These are phyloP conservation scores for Prietella phreatophila DNA, from an alignment of 2,113 vertebrate genomes.

Conservation along the genomic window DNA sequence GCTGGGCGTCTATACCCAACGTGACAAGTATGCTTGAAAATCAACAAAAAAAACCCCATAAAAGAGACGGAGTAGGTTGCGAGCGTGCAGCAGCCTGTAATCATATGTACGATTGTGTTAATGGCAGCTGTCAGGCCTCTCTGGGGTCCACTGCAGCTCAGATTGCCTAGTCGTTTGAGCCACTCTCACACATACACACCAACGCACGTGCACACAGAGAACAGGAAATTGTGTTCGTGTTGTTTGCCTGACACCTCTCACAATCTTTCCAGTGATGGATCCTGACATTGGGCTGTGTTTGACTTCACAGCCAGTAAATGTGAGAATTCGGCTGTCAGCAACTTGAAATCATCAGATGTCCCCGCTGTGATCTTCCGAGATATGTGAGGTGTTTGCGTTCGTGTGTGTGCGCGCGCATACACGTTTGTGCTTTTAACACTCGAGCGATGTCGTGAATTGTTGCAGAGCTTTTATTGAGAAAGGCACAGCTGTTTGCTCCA, in stretches of 20 bases:
- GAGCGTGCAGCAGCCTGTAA: slow-evolving; percentile 24
- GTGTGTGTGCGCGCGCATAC: slow-evolving; percentile 12
- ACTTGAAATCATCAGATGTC: slow-evolving; percentile 52
- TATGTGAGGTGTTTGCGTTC: slow-evolving; percentile 38
- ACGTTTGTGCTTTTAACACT: slow-evolving; percentile 49
- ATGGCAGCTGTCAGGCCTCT: slow-evolving; percentile 48
- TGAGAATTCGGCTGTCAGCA: slow-evolving; percentile 60
- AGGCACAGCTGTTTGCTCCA: slow-evolving; percentile 62
- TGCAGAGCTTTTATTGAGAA: slow-evolving; percentile 66
- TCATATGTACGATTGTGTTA: slow-evolving; percentile 43
- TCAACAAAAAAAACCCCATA: background rate
- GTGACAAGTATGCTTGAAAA: slow-evolving; percentile 11
- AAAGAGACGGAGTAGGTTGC: background rate
- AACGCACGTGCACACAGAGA: background rate
- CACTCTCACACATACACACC: background rate
- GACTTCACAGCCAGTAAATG: slow-evolving; percentile 45
- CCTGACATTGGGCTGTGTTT: slow-evolving; percentile 38
- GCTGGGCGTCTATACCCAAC: background rate
- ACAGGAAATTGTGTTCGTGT: slow-evolving; percentile 46
- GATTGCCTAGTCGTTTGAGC: slow-evolving; percentile 68
- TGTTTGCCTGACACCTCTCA: slow-evolving; percentile 60
- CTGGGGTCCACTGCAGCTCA: slow-evolving; percentile 51
- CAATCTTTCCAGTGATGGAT: slow-evolving; percentile 63
- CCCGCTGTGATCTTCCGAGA: slow-evolving; percentile 39
- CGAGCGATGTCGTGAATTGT: slow-evolving; percentile 64